Percentiles rank a stretch among this genome's conserved stretches.
Conservation (phyloP, 2,888 invertebrate genomes). For the Glaucopsyche alexis region DNA sequence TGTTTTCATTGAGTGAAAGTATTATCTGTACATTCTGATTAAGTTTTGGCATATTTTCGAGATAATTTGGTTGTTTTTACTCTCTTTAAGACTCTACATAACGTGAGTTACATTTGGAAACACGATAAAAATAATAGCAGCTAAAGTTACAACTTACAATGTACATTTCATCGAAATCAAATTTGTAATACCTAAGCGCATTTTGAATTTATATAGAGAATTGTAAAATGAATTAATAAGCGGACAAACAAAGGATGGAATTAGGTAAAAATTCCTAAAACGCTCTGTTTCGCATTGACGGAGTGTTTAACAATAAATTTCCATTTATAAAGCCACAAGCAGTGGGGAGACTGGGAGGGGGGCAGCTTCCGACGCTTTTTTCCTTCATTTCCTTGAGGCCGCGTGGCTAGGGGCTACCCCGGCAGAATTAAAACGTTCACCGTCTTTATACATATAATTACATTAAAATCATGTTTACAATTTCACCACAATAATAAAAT, state of each 20-base stretch:
- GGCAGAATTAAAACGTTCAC: conserved; percentile 67
- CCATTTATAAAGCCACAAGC: conserved; percentile 79
- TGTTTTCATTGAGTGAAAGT: conserved; percentile 9
- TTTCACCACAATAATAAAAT: conserved; percentile 13
- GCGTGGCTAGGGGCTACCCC: conserved; percentile 63
- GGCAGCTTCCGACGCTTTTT: conserved; percentile 75
- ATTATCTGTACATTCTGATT: neutral
- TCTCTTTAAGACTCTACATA: neutral
- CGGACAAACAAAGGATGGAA: conserved; percentile 47
- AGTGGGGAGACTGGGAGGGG: conserved; percentile 46
- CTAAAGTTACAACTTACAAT: neutral
- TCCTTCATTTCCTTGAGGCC: conserved; percentile 78
- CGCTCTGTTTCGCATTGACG: conserved; percentile 62
- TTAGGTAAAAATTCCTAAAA: conserved; percentile 64
- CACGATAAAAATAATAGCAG: neutral
- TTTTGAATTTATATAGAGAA: neutral
- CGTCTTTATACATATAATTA: conserved; percentile 44
- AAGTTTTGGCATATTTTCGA: neutral
- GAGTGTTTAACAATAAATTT: conserved; percentile 80
- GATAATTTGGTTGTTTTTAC: neutral
- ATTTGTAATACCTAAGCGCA: neutral
- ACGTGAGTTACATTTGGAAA: neutral
- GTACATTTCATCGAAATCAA: neutral
- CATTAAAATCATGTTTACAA: conserved; percentile 34
- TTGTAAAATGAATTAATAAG: conserved; percentile 36